Conservation (phyloP, 2,797 vertebrate species). For the Antennarius maculatus region DNA sequence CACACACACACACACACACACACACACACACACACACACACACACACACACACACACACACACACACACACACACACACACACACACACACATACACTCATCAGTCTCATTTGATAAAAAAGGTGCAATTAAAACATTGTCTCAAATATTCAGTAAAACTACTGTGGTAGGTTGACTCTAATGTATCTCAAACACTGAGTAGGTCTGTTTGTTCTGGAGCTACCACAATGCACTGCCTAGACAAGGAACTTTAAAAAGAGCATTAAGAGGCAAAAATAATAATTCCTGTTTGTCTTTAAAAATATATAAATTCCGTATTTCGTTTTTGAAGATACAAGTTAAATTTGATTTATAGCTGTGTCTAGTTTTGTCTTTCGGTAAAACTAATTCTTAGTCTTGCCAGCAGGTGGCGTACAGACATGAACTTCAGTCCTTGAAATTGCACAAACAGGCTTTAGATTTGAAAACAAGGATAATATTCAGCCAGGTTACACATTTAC, state of each 20-base stretch:
- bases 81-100: conserved; percentile 6
- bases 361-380: conserved; percentile 28
- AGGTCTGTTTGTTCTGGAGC: conserved; percentile 30
- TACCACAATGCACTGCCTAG: conserved; percentile 15
- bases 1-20: conserved; percentile 1
- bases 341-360: conserved; percentile 7
- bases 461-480: conserved; percentile 28
- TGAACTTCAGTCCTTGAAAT: conserved; percentile 9
- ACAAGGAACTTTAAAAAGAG: conserved; percentile 14
- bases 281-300: conserved; percentile 8
- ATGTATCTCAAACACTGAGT: conserved; percentile 24
- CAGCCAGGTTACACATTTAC: conserved; percentile 23
- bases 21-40: conserved; percentile 4
- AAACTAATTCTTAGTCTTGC: conserved; percentile 52
- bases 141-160: conserved; percentile 42
- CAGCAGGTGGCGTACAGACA: conserved; percentile 76
- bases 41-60: conserved; percentile 3
- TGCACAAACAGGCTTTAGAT: conserved; percentile 19
- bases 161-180: conserved; percentile 25
- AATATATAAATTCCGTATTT: conserved; percentile 14
- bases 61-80: conserved; percentile 4
- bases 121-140: conserved; percentile 57
- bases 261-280: conserved; percentile 19
- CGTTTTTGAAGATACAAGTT: background rate
- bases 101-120: conserved; percentile 63